Base-by-base conservation (phyloP, 1,140 invertebrate genomes). In the Chironomus tepperi region DNA sequence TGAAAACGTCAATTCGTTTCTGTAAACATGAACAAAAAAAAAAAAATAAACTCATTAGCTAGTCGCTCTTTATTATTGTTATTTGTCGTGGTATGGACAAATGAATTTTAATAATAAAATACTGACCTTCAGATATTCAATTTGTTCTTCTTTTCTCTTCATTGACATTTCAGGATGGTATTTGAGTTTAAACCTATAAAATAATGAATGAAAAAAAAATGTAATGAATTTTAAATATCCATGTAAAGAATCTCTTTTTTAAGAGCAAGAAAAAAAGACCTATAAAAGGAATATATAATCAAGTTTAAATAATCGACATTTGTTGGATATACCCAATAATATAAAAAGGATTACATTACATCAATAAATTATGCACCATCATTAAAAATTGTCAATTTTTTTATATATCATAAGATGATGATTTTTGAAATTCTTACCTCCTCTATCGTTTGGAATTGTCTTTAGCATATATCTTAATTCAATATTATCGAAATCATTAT, bases 111-210 rank as follows among this genome's bases (percentile, higher is more conserved):
- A 5, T 34, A 34, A 34, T 34, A 34, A 5, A 2, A 2, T 34
- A 34, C 24, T 34, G 24, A 95, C 93, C 84, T 97, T 93, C 10
- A 99, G 84, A 74, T 93, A 91, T 74, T 84, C 82, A 12, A 90
- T 84, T 78, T 96, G 92, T 82, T 98, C 96, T 42, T 95, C 91
- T 84, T 94, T 95, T 64, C 93, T 85, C 83, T 94, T 97, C 7
- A 93, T 87, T 74, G 92, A 95, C 79, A 98, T 96, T 84, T 98
- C 96, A 5, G 98, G 98, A 85, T 99, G 97, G 82, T 99, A 99
- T 85, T 99, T 99, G 76, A 94, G 90, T 84, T 97, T 97, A 86
- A 99, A 99, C 98, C 98, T 99, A 83, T 73, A n/a, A 57, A 2
- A 34, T n/a, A 75, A 75, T 74, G 74, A 74, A 76, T 65, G 74